Evolutionary conservation across 2,113 vertebrate genomes (phyloP).

Genomic region (Cepphus grylle): DNA sequence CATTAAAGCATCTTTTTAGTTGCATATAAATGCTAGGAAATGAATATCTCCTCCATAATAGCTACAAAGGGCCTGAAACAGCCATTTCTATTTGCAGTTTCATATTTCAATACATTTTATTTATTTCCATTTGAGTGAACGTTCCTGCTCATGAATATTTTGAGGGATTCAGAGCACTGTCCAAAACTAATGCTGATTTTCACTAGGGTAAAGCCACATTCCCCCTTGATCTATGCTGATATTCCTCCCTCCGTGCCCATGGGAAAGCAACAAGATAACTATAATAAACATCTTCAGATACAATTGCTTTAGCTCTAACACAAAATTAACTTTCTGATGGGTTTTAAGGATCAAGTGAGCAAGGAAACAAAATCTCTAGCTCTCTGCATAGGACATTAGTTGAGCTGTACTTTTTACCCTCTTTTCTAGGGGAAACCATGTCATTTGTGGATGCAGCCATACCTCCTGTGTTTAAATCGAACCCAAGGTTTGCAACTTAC

Average conservation of each 20-base stretch:
- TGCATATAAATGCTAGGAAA: constrained; percentile 68
- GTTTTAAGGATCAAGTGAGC: not conserved
- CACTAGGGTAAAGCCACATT: not conserved
- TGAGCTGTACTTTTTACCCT: not conserved
- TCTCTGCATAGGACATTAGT: not conserved
- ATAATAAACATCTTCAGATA: not conserved
- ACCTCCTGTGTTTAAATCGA: not conserved
- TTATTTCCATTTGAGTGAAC: constrained; percentile 69
- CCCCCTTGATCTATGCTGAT: not conserved
- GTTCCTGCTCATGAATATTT: constrained; percentile 38
- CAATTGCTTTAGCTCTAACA: not conserved
- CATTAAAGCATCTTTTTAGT: constrained; percentile 66
- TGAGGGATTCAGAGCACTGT: not conserved
- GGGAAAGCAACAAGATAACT: not conserved
- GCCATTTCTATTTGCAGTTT: constrained; percentile 66
- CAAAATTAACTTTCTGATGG: not conserved
- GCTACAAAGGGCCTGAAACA: constrained; percentile 53
- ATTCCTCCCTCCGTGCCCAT: not conserved
- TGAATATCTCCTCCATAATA: constrained; percentile 61
- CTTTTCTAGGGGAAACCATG: not conserved
- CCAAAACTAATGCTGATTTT: not conserved
- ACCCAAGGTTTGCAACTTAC: not conserved
- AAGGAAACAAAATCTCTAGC: not conserved
- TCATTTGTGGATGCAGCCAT: not conserved
- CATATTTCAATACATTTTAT: constrained; percentile 76